phyloP scores from a whole-genome alignment of 2,888 invertebrate genomes.

The Epirrhoe alternata region DNA sequence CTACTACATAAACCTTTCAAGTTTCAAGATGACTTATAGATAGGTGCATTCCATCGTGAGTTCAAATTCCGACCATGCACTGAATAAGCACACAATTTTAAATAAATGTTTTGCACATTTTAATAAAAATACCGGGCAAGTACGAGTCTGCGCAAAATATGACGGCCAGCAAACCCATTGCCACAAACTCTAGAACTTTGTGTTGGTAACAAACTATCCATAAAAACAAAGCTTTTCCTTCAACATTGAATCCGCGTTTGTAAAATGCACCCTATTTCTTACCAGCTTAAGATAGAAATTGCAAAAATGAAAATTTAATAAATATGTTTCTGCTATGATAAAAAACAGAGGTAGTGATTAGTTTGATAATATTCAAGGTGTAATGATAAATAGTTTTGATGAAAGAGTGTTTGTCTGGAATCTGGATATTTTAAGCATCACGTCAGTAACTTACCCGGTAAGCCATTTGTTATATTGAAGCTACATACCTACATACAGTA shows the following conservation, averaged over 20 bases:
- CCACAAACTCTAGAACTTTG: neutral
- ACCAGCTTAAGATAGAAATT: neutral
- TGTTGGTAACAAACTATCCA: neutral
- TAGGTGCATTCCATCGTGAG: too few species aligned
- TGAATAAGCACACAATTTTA: too few species aligned
- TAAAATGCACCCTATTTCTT: neutral
- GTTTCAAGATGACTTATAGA: too few species aligned
- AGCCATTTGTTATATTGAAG: too few species aligned
- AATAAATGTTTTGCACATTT: too few species aligned
- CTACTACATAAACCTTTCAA: too few species aligned
- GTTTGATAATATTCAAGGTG: neutral
- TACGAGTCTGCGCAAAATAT: neutral
- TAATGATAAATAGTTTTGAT: neutral
- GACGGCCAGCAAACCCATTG: neutral
- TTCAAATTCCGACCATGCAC: too few species aligned
- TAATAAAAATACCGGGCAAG: too few species aligned
- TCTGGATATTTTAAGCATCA: neutral
- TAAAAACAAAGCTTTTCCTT: neutral
- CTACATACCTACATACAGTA: too few species aligned
- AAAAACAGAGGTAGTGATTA: neutral
- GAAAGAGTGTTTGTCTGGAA: neutral
- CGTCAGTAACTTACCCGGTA: too few species aligned
- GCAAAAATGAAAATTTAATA: neutral
- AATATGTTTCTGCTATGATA: neutral
- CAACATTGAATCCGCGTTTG: neutral